phyloP scores from a whole-genome alignment of 2,888 invertebrate genomes.

The Aricia artaxerxes region DNA sequence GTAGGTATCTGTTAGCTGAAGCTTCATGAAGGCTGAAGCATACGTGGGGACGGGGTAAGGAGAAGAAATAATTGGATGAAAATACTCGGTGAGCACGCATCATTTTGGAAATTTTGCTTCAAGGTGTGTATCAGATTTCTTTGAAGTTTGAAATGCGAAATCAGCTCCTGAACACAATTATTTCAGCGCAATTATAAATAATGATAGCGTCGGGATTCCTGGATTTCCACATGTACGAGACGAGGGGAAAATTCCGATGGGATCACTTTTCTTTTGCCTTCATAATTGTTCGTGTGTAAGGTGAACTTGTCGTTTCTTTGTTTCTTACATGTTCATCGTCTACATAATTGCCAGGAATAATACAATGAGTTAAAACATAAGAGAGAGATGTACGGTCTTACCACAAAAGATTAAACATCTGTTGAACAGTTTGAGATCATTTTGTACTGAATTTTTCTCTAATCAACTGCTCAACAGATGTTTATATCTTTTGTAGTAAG shows the following conservation, averaged over 20 bases:
- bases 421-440: too few species aligned
- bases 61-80: neutral
- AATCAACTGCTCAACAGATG: too few species aligned
- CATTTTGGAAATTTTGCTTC: neutral
- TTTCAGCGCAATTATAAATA: slow-evolving; percentile 4
- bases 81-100: neutral
- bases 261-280: neutral
- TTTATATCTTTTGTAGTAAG: too few species aligned
- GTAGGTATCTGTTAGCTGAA: neutral
- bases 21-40: neutral
- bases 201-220: neutral
- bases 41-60: neutral
- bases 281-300: neutral
- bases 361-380: too few species aligned
- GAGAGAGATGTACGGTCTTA: too few species aligned
- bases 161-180: neutral
- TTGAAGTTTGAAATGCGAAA: neutral
- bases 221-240: neutral
- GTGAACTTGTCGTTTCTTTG: neutral
- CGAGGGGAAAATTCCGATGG: neutral
- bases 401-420: too few species aligned
- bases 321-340: neutral
- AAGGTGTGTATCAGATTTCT: neutral
- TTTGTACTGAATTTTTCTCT: too few species aligned
- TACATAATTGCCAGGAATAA: too few species aligned